Evolutionary conservation across 2,113 vertebrate species (phyloP), one percentile per base, ranked within the genome.

Genomic region (Brachionichthys hirsutus): DNA sequence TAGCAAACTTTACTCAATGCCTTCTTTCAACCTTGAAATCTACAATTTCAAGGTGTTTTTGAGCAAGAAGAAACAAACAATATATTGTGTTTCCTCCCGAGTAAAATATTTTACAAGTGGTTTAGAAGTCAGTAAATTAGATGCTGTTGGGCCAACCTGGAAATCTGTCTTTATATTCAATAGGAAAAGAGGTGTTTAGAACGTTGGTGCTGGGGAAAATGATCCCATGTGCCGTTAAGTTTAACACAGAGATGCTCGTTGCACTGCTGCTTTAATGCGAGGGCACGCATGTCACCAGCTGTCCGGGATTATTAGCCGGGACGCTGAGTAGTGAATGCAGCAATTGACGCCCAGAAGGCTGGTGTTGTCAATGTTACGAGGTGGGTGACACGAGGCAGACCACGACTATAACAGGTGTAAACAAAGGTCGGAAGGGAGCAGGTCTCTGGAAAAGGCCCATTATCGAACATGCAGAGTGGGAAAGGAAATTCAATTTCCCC

Each of bases 311-410:
- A 81, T 81, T 82, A 81, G 75, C 72, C 45, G 44, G 78, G 65
- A 80, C 74, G 61, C 45, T 24, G 58, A 76, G 75, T 56, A 81
- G 85, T 78, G 70, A 78, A 78, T 71, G 84, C 48, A 57, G 79
- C 75, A 84, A 88, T 91, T 89, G 84, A 85, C 85, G 34, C 83
- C 63, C 46, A n/a, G 30, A 47, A 16, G 17, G 58, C 73, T 56
- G 73, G 80, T 81, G 84, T 84, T 86, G 89, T 88, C 88, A 82
- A 67, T 56, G 80, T 91, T 88, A 89, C 30, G 83, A 91, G 88
- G 90, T 90, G 90, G 84, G 74, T 90, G 90, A 92, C 77, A 84
- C 67, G 86, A 85, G 80, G 84, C 89, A 90, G 89, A 75, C 59
- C 78, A 63, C 49, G 70, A 57, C 71, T 49, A 70, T 59, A 85